Base-by-base conservation (phyloP, 2,113 vertebrate genomes). In the Emydocephalus ijimae region DNA sequence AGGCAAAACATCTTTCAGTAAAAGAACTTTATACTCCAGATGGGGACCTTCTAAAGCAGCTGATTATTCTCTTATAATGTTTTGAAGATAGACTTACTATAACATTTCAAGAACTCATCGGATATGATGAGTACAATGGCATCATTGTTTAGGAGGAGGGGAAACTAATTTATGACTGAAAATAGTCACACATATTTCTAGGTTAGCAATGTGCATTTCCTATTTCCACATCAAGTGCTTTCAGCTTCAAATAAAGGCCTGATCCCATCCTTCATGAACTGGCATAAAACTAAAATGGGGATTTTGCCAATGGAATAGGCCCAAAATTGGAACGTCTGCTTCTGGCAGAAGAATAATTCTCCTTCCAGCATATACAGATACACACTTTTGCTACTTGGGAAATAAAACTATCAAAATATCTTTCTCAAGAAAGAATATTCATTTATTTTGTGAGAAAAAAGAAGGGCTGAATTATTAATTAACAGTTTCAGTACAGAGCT, bases 11-110 rank as follows among this genome's bases (percentile, higher is more conserved):
- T 97, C 98, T 97, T 97, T 97, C 97, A 97, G 97, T 96, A 97
- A 97, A 97, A 97, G 97, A 97, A 98, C 97, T 97, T 97, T 97
- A 97, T 97, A 97, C 98, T 98, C 98, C 99, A 99, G 98, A 99
- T 99, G 98, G 99, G 98, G 98, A 98, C 98, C 98, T 98, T 98
- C 98, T 97, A 98, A 98, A 97, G 97, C 98, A 98, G 98, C 97
- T 97, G 98, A 98, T 98, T 98, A 98, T 98, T 97, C 97, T 97
- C 97, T 96, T 98, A 97, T 96, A 98, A 97, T 96, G 97, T 97
- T 97, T 90, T 96, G 97, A 97, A 98, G 98, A 98, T 96, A 98
- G 97, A 97, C 97, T 97, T 97, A 97, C 97, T 97, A 96, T 97
- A 98, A 97, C 97, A 97, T 97, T 98, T 98, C 97, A 96, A 96